A percentile compares a stretch with the other conserved stretches of the same genome.
phyloP scores from a whole-genome alignment of 2,888 invertebrate species.

The Tipula unca region DNA sequence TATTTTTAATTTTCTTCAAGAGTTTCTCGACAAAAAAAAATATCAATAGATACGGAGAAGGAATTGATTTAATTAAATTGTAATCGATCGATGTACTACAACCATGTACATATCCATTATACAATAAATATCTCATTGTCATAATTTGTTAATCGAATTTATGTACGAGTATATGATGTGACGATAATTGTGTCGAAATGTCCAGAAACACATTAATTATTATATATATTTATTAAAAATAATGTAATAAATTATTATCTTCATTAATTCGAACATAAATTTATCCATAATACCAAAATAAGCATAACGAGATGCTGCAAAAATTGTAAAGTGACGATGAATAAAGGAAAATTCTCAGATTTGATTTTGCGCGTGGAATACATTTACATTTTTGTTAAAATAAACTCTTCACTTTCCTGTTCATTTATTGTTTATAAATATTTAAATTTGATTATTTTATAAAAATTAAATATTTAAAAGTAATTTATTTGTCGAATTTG shows the following conservation, averaged over 20 bases:
- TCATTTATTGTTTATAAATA: too few relatives aligned
- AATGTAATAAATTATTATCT: background rate
- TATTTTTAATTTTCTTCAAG: background rate
- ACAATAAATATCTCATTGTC: background rate
- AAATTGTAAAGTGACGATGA: too few relatives aligned
- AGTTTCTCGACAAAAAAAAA: background rate
- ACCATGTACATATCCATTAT: background rate
- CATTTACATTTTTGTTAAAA: too few relatives aligned
- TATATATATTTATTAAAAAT: too few relatives aligned
- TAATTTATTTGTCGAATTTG: too few relatives aligned
- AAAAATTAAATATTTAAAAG: too few relatives aligned
- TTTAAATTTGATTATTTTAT: too few relatives aligned
- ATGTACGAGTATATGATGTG: background rate
- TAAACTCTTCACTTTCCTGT: too few relatives aligned
- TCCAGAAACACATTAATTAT: background rate
- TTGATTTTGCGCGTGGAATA: too few relatives aligned
- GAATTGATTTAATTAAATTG: background rate
- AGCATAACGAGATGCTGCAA: too few relatives aligned
- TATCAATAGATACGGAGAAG: background rate
- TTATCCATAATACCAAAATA: background rate
- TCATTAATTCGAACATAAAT: background rate
- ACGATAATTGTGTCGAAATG: background rate
- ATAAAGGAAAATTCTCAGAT: too few relatives aligned
- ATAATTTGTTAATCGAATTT: background rate
- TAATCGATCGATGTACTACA: too few relatives aligned